Conservation (phyloP, 2,888 invertebrate genomes). For the Tetragonula carbonaria region DNA sequence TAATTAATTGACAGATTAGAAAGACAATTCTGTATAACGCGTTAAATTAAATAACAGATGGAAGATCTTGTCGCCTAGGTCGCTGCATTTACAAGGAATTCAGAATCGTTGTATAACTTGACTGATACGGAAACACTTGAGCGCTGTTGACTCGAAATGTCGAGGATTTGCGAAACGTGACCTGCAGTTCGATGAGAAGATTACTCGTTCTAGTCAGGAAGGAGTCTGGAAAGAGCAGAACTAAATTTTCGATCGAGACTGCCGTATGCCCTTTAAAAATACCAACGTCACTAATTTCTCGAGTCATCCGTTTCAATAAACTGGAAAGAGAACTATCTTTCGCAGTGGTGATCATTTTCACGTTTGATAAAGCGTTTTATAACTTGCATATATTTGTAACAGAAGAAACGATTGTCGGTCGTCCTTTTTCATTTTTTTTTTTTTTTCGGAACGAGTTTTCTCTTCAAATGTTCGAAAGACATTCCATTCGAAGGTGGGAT, state of each 20-base stretch:
- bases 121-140: background rate
- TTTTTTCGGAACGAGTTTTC: background rate
- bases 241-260: background rate
- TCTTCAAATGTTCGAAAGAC: background rate
- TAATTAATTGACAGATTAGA: too few species aligned
- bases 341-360: background rate
- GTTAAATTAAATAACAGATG: background rate
- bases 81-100: background rate
- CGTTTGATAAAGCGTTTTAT: background rate
- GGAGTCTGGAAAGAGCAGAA: background rate
- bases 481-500: background rate
- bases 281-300: background rate
- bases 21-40: background rate
- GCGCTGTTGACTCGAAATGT: background rate
- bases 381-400: too few species aligned
- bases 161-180: slow-evolving; percentile 8
- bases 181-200: background rate
- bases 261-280: background rate
- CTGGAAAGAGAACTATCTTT: background rate
- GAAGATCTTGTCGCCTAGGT: background rate
- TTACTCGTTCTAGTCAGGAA: background rate
- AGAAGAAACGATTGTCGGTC: background rate
- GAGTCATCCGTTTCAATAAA: background rate
- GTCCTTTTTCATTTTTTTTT: too few species aligned
- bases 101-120: background rate